phyloP scores from a whole-genome alignment of 2,888 invertebrate species.

The Monopis laevigella region DNA sequence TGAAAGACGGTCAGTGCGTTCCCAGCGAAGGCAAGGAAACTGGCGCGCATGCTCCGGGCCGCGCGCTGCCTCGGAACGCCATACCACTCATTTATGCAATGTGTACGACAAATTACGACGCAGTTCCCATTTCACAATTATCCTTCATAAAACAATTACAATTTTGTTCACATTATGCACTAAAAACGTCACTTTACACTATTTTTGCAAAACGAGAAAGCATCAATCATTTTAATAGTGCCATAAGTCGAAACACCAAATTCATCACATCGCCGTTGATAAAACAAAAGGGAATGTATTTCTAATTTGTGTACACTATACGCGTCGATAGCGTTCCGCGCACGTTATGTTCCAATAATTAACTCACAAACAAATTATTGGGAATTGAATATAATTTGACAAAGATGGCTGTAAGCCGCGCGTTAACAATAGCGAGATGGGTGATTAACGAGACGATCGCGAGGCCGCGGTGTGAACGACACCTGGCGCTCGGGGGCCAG shows the following conservation, averaged over 20 bases:
- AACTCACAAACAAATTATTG: constrained; percentile 38
- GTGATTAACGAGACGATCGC: constrained; percentile 66
- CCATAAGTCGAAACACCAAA: constrained; percentile 57
- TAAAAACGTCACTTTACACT: constrained; percentile 44
- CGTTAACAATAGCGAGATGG: constrained; percentile 64
- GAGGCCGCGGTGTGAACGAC: constrained; percentile 69
- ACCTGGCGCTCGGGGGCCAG: constrained; percentile 66
- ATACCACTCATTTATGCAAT: constrained; percentile 52
- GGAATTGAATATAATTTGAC: constrained; percentile 61
- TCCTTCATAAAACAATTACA: constrained; percentile 48
- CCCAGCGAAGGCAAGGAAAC: constrained; percentile 56
- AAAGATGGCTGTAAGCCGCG: constrained; percentile 65
- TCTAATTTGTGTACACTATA: constrained; percentile 39
- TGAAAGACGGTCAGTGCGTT: constrained; percentile 66
- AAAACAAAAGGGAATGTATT: constrained; percentile 64
- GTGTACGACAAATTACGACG: constrained; percentile 63
- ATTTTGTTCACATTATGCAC: constrained; percentile 55
- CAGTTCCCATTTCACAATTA: constrained; percentile 53
- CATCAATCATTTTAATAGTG: constrained; percentile 63
- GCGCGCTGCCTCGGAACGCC: constrained; percentile 62
- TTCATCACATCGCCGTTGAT: constrained; percentile 47
- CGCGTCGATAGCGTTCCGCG: constrained; percentile 37
- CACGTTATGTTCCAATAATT: constrained; percentile 22
- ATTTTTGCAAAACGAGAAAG: constrained; percentile 56
- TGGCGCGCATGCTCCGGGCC: constrained; percentile 65